Conservation (phyloP, 2,113 vertebrate genomes). For the Thomomys bottae region DNA sequence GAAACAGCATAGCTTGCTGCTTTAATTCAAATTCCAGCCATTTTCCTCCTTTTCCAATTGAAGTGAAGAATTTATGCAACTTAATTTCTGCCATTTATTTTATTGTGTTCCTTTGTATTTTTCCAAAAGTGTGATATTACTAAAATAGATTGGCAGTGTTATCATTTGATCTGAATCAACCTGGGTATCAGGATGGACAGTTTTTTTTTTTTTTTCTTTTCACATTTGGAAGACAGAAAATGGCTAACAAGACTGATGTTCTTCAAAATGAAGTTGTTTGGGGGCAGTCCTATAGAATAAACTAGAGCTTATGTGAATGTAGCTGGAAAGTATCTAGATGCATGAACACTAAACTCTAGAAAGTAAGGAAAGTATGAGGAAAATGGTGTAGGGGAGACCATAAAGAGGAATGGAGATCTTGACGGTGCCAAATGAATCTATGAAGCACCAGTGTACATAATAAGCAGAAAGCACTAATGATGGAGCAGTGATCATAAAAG, state of each 20-base stretch:
- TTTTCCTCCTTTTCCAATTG: background rate
- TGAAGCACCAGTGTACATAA: background rate
- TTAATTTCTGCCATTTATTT: conserved; percentile 16
- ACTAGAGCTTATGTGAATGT: background rate
- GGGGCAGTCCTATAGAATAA: background rate
- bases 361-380: background rate
- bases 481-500: background rate
- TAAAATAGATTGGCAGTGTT: background rate
- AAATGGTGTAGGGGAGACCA: background rate
- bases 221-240: background rate
- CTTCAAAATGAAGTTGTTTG: background rate
- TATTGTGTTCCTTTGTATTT: background rate
- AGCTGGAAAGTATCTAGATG: background rate
- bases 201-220: too few species aligned
- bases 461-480: background rate
- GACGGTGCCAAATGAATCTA: background rate
- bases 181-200: background rate
- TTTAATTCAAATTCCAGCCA: background rate
- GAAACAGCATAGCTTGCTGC: background rate
- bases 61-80: background rate
- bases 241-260: background rate
- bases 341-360: background rate
- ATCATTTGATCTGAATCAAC: conserved; percentile 9
- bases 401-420: background rate
- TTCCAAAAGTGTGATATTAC: background rate